Conservation (phyloP, 2,888 invertebrate genomes). For the Drosophila maculinotata region DNA sequence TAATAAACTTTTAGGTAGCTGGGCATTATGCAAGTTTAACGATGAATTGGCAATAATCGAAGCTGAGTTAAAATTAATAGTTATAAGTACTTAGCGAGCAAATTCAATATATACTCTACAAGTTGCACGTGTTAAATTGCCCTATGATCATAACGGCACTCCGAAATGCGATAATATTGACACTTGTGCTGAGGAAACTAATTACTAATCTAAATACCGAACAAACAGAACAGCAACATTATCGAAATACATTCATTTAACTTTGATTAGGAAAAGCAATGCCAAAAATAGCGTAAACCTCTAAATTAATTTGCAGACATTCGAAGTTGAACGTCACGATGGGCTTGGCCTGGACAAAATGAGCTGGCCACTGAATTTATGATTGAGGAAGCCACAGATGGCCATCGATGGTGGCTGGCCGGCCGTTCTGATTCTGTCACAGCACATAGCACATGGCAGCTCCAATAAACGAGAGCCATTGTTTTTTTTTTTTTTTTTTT, state of each 20-base stretch:
- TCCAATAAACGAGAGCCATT: conserved; percentile 20
- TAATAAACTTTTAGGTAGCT: conserved; percentile 6
- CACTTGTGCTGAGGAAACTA: not conserved
- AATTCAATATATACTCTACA: conserved; percentile 30
- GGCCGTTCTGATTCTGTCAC: conserved; percentile 48
- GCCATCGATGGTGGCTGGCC: conserved; percentile 21
- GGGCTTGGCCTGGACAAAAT: conserved; percentile 26
- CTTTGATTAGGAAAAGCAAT: conserved; percentile 16
- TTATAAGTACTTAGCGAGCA: conserved; percentile 40
- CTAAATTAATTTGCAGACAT: conserved; percentile 20
- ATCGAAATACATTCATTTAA: conserved; percentile 6
- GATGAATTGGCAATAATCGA: conserved; percentile 6
- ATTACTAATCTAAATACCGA: not conserved
- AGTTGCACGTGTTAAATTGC: conserved; percentile 6
- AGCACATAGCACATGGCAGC: conserved; percentile 5
- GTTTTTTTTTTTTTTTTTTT: conserved; percentile 31
- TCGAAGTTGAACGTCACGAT: conserved; percentile 14
- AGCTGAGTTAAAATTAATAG: conserved; percentile 7
- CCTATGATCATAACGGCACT: conserved; percentile 1
- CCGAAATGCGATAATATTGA: not conserved
- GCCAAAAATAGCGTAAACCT: conserved; percentile 11
- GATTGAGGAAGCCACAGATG: conserved; percentile 47
- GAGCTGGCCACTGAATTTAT: conserved; percentile 12
- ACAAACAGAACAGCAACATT: not conserved
- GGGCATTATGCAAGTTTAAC: conserved; percentile 11